Conservation (phyloP, 30 jellyfish, hydroid and myxozoan species). For the Sanderia malayensis region DNA sequence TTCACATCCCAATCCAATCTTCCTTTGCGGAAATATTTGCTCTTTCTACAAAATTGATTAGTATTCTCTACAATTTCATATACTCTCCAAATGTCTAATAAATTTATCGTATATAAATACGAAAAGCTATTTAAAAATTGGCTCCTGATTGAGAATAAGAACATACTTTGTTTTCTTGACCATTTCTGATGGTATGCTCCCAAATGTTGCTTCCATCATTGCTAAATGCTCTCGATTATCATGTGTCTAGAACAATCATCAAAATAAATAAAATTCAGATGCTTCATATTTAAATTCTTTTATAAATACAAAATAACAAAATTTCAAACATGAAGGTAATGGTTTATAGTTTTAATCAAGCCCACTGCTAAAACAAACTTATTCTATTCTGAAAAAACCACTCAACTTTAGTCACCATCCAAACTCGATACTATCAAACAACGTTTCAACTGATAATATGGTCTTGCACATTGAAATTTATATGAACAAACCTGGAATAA, state of each 20-base stretch:
- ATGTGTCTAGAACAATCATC: slow-evolving; percentile 77
- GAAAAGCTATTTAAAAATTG: background rate
- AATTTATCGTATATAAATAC: background rate
- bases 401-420: no score
- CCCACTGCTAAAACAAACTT: no score
- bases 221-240: slow-evolving; percentile 95
- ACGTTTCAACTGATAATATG: no score
- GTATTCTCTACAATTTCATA: background rate
- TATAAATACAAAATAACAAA: no score
- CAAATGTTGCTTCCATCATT: slow-evolving; percentile 95
- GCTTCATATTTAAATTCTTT: no score
- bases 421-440: no score
- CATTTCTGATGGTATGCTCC: slow-evolving; percentile 78
- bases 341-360: no score
- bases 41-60: slow-evolving; percentile 47
- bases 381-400: no score
- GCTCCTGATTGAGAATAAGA: no score
- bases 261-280: no score
- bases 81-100: background rate
- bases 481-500: slow-evolving; percentile 67
- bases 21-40: slow-evolving; percentile 80
- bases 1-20: slow-evolving; percentile 80
- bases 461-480: no score
- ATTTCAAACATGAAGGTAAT: no score
- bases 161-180: slow-evolving; percentile 59